Base-by-base conservation (phyloP, 2,888 invertebrate species). In the Koerneria pararmatus region DNA sequence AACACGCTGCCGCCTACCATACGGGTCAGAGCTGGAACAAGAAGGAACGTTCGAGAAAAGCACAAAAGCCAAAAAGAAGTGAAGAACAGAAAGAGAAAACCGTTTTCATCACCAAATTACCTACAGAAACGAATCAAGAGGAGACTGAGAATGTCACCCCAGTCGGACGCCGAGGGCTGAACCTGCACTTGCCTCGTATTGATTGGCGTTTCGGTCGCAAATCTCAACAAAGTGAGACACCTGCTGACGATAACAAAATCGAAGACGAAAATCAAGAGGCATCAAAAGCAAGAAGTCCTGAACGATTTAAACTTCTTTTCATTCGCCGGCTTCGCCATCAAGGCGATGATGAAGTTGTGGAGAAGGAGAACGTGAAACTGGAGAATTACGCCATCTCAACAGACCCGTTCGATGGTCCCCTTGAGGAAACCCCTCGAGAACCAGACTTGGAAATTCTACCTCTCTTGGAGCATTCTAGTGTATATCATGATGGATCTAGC, bases 381-480 rank as follows among this genome's bases (percentile, higher is more conserved):
- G 58, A 58, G 58, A 58, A 31, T 41, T 58, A 58, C 58, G 58
- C 37, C 27, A 22, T 58, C 58, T 37, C 58, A 8, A 58, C 58
- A 6, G 41, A 37, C 41, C 41, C 58, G 58, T 58, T 41, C 58
- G 58, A 58, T 22, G 58, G 58, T 27, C 58, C 58, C 19, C 58
- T 58, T 1, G 58, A 58, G 27, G 58, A 35, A 19, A 58, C 58
- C 15, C 58, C 41, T 58, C 58, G 58, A 19, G 58, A 58, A 41
- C 37, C 37, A 37, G 58, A 58, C 27, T 41, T 58, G 29, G 58
- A 37, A n/a, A 37, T 41, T 31, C 31, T 58, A 27, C 58, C 58
- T 15, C 37, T 58, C 41, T 41, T 37, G 19, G 58, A 58, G 19
- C 58, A 58, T 41, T 37, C 58, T 41, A 58, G 27, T 22, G 41